Base-by-base conservation (phyloP, 2,888 invertebrate genomes). In the Ophonus ardosiacus region DNA sequence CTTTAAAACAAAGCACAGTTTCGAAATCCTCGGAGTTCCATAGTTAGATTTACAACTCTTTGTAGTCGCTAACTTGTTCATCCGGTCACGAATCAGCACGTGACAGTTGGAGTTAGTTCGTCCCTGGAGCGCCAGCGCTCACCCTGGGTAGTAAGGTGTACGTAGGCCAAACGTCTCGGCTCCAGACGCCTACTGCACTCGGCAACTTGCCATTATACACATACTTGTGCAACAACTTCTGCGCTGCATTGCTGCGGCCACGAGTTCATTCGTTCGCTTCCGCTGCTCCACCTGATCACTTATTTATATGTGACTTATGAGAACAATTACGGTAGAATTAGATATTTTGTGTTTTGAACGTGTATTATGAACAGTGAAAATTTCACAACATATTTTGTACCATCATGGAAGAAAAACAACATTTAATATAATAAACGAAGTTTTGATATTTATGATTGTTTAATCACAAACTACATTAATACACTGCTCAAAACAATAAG, bases 221-320 rank as follows among this genome's bases (percentile, higher is more conserved):
- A 81, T 81, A 68, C 81, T 81, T 81, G 65, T 65, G 5, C 81
- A 81, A 81, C 65, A 81, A 74, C 71, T 82, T 57, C 71, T 38
- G 31, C 31, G 15, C 71, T 31, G 18, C 74, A 59, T 74, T 74
- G 74, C 40, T 82, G 74, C 38, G 74, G 82, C 24, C 56, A 40
- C 56, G 61, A 38, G 15, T 38, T 56, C 78, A 56, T 57, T 56
- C 51, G 56, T 78, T 57, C 31, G 31, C 38, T 38, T 68, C 38
- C 31, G n/a, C 31, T 31, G 5, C 31, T 31, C 31, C 68, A 68
- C 38, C 38, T 68, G 68, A 68, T 68, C 38, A 38, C 7, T 21
- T 68, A 68, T 68, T 68, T 38, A 68, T 38, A 7, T 10, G 68
- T 38, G 38, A 68, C n/a, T 59, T 17, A 59, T 59, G 57, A 17